Percentiles rank a stretch among this genome's conserved stretches.
Evolutionary conservation across 2,797 vertebrate genomes (phyloP).

Genomic region (Ceyx erithaca): DNA sequence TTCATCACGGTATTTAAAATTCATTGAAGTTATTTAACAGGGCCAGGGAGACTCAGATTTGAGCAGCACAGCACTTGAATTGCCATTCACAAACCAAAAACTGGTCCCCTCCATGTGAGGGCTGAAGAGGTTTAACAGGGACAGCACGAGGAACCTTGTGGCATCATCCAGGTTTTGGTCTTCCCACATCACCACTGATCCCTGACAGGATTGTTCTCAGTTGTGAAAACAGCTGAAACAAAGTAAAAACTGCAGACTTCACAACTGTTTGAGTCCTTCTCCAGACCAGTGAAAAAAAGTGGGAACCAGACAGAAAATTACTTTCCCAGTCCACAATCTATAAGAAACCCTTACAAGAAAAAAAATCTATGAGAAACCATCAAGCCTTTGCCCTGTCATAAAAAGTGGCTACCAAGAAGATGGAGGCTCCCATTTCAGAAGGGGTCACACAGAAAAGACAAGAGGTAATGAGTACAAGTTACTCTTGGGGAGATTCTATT

Average conservation of each 20-base stretch:
- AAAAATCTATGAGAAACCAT: neutral
- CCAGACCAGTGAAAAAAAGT: neutral
- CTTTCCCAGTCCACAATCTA: neutral
- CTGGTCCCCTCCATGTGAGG: neutral
- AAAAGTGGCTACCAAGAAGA: too few species aligned
- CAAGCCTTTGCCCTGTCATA: neutral
- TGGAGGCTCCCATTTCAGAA: too few species aligned
- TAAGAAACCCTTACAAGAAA: neutral
- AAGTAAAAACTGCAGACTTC: neutral
- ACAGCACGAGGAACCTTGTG: fast-evolving
- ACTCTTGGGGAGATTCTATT: too few species aligned
- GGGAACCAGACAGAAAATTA: neutral
- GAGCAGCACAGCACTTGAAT: neutral
- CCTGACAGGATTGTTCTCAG: neutral
- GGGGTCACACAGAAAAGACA: too few species aligned
- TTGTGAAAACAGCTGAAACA: neutral
- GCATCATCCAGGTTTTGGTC: neutral
- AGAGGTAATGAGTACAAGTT: too few species aligned
- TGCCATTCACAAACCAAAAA: neutral
- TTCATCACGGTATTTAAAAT: neutral
- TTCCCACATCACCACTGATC: neutral
- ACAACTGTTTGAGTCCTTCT: neutral
- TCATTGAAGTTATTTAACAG: neutral
- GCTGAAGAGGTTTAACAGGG: neutral
- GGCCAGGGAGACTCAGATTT: neutral